These are phyloP conservation scores for Pteromalus puparum DNA, from an alignment of 1,140 invertebrate species.

Conservation along the genomic window DNA sequence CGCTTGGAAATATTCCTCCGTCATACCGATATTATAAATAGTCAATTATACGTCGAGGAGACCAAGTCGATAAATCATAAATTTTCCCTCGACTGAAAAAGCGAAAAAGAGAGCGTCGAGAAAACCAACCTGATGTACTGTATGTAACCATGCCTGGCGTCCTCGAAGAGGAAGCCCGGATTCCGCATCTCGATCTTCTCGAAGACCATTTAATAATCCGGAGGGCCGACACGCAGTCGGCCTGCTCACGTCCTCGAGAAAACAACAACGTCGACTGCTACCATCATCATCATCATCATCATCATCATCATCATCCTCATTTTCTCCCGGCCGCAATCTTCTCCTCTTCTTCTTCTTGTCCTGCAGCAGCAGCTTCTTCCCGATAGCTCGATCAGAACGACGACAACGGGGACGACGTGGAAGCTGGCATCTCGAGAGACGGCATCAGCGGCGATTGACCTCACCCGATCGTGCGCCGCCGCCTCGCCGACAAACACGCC, in stretches of 20 bases:
- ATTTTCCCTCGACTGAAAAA: not conserved
- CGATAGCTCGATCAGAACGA: constrained; percentile 30
- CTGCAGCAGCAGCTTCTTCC: not conserved
- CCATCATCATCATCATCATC: constrained; percentile 1
- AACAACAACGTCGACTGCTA: constrained; percentile 20
- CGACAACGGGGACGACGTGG: constrained; percentile 4
- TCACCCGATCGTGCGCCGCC: not conserved
- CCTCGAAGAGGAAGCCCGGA: constrained; percentile 73
- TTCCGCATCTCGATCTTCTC: constrained; percentile 73
- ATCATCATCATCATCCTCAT: constrained; percentile 20
- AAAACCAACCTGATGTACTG: constrained; percentile 71
- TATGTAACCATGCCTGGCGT: constrained; percentile 73
- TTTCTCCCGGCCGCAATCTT: constrained; percentile 1
- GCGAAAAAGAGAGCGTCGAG: not conserved
- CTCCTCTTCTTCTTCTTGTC: not conserved
- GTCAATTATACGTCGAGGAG: too few relatives aligned
- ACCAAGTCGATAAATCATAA: not conserved
- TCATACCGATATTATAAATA: too few relatives aligned
- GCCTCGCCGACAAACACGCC: not conserved
- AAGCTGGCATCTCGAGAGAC: constrained; percentile 18
- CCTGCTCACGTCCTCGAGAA: constrained; percentile 36
- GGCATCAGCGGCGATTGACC: constrained; percentile 38
- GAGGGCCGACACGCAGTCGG: not conserved
- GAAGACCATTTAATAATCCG: constrained; percentile 67
- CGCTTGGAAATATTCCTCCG: too few relatives aligned